Evolutionary conservation across 1,140 invertebrate species (phyloP).

Genomic region (Pentalonia nigronervosa): DNA sequence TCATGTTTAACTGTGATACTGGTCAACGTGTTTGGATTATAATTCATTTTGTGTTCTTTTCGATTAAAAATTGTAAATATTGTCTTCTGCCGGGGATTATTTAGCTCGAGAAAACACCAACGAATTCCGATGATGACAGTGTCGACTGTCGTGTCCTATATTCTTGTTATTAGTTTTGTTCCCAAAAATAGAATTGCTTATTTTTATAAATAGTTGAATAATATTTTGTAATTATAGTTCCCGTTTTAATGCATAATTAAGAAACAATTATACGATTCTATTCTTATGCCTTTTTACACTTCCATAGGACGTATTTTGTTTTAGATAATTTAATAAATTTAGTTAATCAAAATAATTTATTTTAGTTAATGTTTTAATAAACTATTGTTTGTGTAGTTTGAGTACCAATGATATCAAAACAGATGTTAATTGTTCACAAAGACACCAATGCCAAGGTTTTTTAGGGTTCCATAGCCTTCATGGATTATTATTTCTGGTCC

Average conservation of each 20-base stretch:
- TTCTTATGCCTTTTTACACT: not conserved
- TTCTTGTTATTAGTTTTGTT: not conserved
- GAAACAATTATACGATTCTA: not conserved
- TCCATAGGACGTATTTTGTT: not conserved
- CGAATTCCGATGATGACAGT: not conserved
- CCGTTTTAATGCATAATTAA: not conserved
- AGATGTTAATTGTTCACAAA: conserved; percentile 57
- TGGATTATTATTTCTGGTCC: conserved; percentile 58
- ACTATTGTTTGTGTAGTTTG: not conserved
- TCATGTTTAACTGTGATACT: not conserved
- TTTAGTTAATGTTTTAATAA: not conserved
- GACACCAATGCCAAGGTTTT: conserved; percentile 56
- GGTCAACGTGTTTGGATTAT: not conserved
- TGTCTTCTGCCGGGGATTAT: not conserved
- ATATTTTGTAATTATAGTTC: not conserved
- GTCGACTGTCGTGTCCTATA: not conserved
- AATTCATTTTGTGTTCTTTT: not conserved
- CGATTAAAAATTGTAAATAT: not conserved
- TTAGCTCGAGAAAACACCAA: not conserved
- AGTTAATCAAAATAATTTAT: not conserved
- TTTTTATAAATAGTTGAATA: not conserved
- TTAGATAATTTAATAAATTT: not conserved
- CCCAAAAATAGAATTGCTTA: not conserved
- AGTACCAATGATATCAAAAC: conserved; percentile 44
- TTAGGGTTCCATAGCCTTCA: conserved; percentile 51